Conservation (phyloP, 2,888 invertebrate species). For the Bursaphelenchus okinawaensis region DNA sequence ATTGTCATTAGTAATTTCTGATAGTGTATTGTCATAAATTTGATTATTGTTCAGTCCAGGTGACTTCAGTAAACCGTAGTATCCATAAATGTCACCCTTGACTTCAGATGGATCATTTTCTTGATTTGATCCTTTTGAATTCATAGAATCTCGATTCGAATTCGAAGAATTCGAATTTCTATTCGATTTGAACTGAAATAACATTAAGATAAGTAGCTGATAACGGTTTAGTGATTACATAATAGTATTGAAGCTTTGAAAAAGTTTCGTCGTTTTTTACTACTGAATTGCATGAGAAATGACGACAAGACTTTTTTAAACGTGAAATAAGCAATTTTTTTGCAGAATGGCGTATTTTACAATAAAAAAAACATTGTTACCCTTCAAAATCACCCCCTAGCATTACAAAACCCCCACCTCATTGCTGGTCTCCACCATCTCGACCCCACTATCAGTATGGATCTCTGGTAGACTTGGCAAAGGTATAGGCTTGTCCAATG, state of each 20-base stretch:
- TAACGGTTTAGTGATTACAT: too few species aligned
- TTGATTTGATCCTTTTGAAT: not conserved
- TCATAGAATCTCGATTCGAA: not conserved
- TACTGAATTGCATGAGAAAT: too few species aligned
- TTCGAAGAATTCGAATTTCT: not conserved
- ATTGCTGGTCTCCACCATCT: not conserved
- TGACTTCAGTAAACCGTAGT: not conserved
- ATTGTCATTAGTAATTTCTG: not conserved
- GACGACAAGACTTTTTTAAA: too few species aligned
- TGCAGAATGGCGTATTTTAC: too few species aligned
- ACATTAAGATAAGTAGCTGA: too few species aligned
- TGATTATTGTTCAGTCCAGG: not conserved
- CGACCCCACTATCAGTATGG: not conserved
- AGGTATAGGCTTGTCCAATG: not conserved
- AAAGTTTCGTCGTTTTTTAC: too few species aligned
- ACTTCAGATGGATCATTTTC: not conserved
- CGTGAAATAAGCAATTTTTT: too few species aligned
- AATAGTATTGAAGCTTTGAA: too few species aligned
- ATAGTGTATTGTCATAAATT: not conserved
- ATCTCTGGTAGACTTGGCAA: not conserved
- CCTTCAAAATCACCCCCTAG: too few species aligned
- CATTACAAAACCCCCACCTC: too few species aligned
- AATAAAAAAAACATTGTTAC: too few species aligned
- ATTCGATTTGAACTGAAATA: not conserved
- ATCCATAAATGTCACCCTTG: not conserved